Evolutionary conservation across 2,888 invertebrate genomes (phyloP).

Genomic region (Rhagophthalmus giganteus): DNA sequence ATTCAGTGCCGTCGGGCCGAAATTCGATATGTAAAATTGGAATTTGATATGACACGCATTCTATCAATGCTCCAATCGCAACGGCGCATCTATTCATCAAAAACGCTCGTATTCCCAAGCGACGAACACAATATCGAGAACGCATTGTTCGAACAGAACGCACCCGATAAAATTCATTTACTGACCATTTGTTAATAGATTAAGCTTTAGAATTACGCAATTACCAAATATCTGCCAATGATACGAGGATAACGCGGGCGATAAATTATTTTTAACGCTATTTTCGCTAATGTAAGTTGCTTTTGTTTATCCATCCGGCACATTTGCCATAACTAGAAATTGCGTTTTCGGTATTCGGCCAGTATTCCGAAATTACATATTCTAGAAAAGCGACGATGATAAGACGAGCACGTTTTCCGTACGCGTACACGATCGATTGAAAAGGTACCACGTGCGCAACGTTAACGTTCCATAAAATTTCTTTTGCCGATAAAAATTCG

Average conservation of each 20-base stretch:
- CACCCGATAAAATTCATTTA: slow-evolving; percentile 23
- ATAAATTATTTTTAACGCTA: slow-evolving; percentile 2
- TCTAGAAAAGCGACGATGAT: too few species aligned
- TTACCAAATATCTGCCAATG: slow-evolving; percentile 5
- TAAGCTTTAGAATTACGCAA: slow-evolving; percentile 14
- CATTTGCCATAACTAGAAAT: too few species aligned
- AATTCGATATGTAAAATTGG: slow-evolving; percentile 37
- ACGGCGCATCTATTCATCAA: slow-evolving; percentile 22
- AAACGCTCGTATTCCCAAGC: slow-evolving; percentile 13
- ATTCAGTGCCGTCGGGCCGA: slow-evolving; percentile 32
- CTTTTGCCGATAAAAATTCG: too few species aligned
- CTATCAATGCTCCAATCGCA: slow-evolving; percentile 32
- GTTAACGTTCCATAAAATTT: too few species aligned
- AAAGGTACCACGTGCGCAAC: too few species aligned
- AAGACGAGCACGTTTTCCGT: too few species aligned
- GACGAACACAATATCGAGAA: slow-evolving; percentile 20
- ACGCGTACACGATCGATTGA: too few species aligned
- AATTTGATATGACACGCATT: slow-evolving; percentile 34
- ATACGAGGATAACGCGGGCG: slow-evolving; percentile 1
- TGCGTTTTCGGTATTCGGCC: too few species aligned
- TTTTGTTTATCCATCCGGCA: too few species aligned
- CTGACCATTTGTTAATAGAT: slow-evolving; percentile 16
- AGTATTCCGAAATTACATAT: too few species aligned
- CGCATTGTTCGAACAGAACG: slow-evolving; percentile 18
- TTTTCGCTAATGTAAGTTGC: slow-evolving; percentile 1